These are phyloP conservation scores for Euzetes globulus DNA, from an alignment of 2,888 invertebrate genomes.

Conservation along the genomic window DNA sequence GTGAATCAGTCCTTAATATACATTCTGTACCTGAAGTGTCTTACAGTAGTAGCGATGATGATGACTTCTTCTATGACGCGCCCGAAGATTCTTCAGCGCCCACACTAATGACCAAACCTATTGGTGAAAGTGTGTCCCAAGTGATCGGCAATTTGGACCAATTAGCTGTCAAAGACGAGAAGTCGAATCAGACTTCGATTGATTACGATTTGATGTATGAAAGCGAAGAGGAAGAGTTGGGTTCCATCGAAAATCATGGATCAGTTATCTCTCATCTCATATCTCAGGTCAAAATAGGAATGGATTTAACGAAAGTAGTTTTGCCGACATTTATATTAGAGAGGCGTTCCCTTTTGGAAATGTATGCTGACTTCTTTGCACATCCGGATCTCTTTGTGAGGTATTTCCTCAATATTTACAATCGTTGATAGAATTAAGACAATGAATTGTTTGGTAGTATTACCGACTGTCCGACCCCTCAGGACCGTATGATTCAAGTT, in stretches of 20 bases:
- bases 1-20: constrained; percentile 37
- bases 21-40: constrained; percentile 74
- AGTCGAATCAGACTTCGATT: neutral
- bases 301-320: constrained; percentile 98
- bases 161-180: neutral
- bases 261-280: constrained; percentile 93
- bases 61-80: constrained; percentile 73
- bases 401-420: constrained; percentile 51
- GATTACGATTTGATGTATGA: constrained; percentile 39
- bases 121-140: neutral
- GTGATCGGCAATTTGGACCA: neutral
- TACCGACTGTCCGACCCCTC: constrained; percentile 73
- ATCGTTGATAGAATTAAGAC: too few species aligned
- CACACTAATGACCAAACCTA: constrained; percentile 37
- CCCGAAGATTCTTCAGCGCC: constrained; percentile 45
- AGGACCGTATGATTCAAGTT: constrained; percentile 86
- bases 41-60: constrained; percentile 96
- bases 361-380: constrained; percentile 99
- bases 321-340: constrained; percentile 98
- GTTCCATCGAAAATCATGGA: constrained; percentile 90
- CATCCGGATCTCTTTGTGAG: constrained; percentile 93
- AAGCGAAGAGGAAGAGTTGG: constrained; percentile 51
- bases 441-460: constrained; percentile 57
- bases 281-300: constrained; percentile 96
- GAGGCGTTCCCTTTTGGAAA: constrained; percentile 90